Conservation (phyloP, 2,888 invertebrate genomes). For the Aphodius granarius region DNA sequence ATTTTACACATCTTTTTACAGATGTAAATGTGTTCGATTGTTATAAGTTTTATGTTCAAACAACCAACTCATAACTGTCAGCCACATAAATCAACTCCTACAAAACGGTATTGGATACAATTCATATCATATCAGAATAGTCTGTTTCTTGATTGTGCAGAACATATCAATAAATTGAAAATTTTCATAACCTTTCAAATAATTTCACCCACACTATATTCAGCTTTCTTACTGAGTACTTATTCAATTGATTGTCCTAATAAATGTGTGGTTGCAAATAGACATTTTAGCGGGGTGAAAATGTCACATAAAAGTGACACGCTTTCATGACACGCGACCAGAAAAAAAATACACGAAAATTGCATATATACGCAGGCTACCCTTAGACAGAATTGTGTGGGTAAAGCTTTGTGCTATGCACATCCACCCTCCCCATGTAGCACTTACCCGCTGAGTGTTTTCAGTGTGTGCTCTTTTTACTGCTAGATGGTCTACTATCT, state of each 20-base stretch:
- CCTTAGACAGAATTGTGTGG: neutral
- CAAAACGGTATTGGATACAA: too few species aligned
- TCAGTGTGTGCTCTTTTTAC: neutral
- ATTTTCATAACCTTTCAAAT: too few species aligned
- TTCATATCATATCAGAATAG: too few species aligned
- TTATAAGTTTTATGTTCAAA: neutral
- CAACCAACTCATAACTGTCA: neutral
- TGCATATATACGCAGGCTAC: neutral
- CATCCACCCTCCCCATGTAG: neutral
- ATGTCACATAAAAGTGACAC: neutral
- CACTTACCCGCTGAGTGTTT: neutral
- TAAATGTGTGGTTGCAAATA: neutral
- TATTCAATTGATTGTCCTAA: neutral
- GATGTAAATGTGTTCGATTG: neutral
- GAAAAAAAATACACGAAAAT: neutral
- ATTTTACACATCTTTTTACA: neutral
- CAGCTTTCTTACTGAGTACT: neutral
- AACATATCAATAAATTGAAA: too few species aligned
- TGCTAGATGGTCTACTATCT: neutral
- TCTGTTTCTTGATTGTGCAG: too few species aligned
- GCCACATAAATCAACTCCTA: neutral
- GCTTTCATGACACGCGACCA: neutral
- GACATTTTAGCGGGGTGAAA: neutral
- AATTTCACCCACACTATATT: neutral
- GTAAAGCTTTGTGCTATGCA: neutral